Base-by-base conservation (phyloP, 1,140 invertebrate species). In the Sweltsa coloradensis region DNA sequence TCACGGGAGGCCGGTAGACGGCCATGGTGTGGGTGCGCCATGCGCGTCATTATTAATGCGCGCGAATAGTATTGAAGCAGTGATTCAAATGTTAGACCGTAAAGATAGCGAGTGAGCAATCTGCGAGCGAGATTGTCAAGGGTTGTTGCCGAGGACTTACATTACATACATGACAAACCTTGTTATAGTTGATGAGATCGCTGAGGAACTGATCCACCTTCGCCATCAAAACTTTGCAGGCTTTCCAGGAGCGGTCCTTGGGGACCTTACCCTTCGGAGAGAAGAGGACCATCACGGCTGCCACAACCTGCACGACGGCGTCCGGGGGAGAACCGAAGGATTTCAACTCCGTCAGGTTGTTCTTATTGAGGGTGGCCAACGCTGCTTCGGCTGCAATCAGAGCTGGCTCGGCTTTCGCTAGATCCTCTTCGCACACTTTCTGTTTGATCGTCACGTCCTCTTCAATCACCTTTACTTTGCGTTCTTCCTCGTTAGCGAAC, bases 221-320 rank as follows among this genome's bases (percentile, higher is more conserved):
- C 18, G 73, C 76, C 86, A 91, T 91, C 66, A 89, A 79, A 4
- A 68, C 73, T 68, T 94, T 95, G 49, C 81, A 86, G 29, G 81
- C 79, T 69, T 93, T 96, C 93, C 93, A 97, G 42, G 84, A 89
- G 54, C 82, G 74, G 63, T 97, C 92, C 63, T 85, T 95, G 0
- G 92, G 89, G 42, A 96, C 76, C 68, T 90, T 90, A 4, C 88
- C 89, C 57, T 82, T 85, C 21, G 78, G 79, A 1, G 88, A 75
- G 51, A 95, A 79, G 4, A 96, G 68, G 23, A 93, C 84, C 53
- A 92, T 74, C 1, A 95, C 91, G 21, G 91, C 91, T 11, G 85
- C 80, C 5, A 78, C 79, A 0, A 96, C 90, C 58, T 80, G 86
- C 1, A 86, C 76, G 1, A 95, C 90, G 50, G 85, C 85, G 22